These are phyloP conservation scores for Siderastrea radians DNA, from an alignment of 92 coral and sea anemone genomes.

Conservation along the genomic window DNA sequence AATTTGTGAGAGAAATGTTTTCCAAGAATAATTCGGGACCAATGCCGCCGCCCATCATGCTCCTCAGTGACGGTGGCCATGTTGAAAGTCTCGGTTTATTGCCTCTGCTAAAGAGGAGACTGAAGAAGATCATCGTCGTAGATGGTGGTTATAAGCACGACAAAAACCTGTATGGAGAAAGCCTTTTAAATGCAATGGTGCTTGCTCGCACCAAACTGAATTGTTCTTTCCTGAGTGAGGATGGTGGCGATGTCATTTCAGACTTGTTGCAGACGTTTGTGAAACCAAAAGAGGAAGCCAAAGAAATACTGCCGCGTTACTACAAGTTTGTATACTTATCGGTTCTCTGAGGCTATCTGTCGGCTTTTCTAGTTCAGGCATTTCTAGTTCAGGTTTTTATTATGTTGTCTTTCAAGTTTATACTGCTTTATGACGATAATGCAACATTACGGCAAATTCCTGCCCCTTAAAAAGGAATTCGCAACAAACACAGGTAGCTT, in stretches of 20 bases:
- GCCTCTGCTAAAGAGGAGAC: slow-evolving; percentile 43
- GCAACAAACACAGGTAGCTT: too few species aligned
- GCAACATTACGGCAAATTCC: too few species aligned
- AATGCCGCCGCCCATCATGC: slow-evolving; percentile 49
- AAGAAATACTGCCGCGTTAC: slow-evolving; percentile 17
- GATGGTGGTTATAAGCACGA: slow-evolving; percentile 31
- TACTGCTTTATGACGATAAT: too few species aligned
- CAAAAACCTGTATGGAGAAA: slow-evolving; percentile 9
- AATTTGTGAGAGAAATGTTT: slow-evolving; percentile 40
- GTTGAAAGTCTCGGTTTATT: slow-evolving; percentile 42
- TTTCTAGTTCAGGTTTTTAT: too few species aligned
- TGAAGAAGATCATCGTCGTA: slow-evolving; percentile 24
- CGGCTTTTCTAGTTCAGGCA: too few species aligned
- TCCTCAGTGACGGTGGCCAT: slow-evolving; percentile 67
- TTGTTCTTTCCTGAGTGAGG: slow-evolving; percentile 35
- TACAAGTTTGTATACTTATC: not conserved
- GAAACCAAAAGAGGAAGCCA: not conserved
- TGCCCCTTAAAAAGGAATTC: too few species aligned
- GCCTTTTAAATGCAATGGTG: slow-evolving; percentile 32
- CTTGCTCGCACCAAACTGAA: slow-evolving; percentile 47
- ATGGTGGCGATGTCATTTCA: slow-evolving; percentile 47
- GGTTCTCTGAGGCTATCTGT: too few species aligned
- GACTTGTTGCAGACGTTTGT: slow-evolving; percentile 34
- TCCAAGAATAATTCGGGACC: slow-evolving; percentile 39
- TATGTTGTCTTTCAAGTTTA: too few species aligned